Evolutionary conservation across 2,113 vertebrate species (phyloP), one percentile per base, ranked within the genome.

Genomic region (Melanostigma gelatinosum): DNA sequence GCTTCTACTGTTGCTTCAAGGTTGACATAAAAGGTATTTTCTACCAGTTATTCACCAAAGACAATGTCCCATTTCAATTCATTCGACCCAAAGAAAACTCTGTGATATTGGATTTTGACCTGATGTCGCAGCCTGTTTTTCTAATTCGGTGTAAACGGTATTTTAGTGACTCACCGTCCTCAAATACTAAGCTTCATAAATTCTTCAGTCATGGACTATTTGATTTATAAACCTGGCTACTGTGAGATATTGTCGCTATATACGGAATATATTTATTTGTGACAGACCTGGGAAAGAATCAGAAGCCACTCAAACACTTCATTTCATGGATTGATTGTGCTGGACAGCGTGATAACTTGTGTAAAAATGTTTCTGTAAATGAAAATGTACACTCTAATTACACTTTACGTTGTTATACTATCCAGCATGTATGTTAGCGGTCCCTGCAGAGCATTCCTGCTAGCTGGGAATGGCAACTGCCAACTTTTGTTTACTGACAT

Each of bases 221-320:
- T 18, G 24, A 74, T 74, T 70, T 38, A 55, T 64, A 64, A 83
- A 78, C 54, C 65, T 78, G 79, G 71, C 46, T 62, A 77, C 77
- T 82, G 76, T 84, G 84, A 87, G 76, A 85, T 32, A 69, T 66
- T 76, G 67, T 85, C 29, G 32, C 83, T 77, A 77, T 70, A 76
- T 75, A 73, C n/a, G 66, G 60, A 87, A 36, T 71, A 61, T 93
- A 93, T 91, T 91, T 91, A 91, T 91, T 89, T 86, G 63, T 84
- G 76, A 74, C 57, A 71, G 76, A 85, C 72, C 75, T 80, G 62
- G 76, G 61, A 71, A 78, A 82, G 57, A 78, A 76, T 73, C 65
- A 72, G 15, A 75, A 75, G 44, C 36, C 54, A 40, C 85, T 87
- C 76, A 80, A 46, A 75, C 72, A 64, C 72, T 80, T 50, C 18